Percentiles rank a stretch among this genome's conserved stretches.
These are phyloP conservation scores for Tokudaia tokunoshimensis DNA, from an alignment of 2,797 vertebrate genomes.

Conservation along the genomic window DNA sequence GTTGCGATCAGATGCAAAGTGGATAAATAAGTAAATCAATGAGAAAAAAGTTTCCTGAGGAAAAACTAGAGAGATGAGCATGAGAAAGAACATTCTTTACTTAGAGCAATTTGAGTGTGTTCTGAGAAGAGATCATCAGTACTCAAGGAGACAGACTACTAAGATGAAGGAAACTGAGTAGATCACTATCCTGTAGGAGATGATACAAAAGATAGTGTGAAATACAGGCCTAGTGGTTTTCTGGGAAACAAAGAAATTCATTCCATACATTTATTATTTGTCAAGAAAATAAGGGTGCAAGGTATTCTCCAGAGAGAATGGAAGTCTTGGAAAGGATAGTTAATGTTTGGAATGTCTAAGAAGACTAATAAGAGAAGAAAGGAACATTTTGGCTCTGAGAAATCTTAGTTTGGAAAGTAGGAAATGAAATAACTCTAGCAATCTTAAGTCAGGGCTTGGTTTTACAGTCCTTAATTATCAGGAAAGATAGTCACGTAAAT, in stretches of 20 bases:
- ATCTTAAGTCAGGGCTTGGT: conserved; percentile 55
- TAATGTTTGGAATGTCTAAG: not conserved
- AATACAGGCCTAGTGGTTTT: not conserved
- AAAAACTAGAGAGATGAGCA: not conserved
- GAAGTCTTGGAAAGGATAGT: not conserved
- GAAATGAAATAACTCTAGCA: conserved; percentile 47
- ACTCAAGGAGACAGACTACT: not conserved
- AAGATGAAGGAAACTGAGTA: not conserved
- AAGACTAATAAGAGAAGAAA: not conserved
- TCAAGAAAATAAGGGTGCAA: not conserved
- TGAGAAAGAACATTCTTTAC: not conserved
- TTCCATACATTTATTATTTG: not conserved
- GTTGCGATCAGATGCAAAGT: not conserved
- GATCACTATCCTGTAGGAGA: not conserved
- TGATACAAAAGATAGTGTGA: not conserved
- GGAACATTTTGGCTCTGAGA: not conserved
- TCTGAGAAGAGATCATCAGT: not conserved
- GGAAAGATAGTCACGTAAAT: conserved; percentile 51
- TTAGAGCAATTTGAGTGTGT: not conserved
- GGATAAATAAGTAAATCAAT: not conserved
- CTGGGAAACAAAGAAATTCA: not conserved
- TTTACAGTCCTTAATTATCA: conserved; percentile 52
- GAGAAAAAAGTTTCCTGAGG: not conserved
- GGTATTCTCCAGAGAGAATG: not conserved
- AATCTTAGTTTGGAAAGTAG: conserved; percentile 57